Percentiles rank a stretch among this genome's conserved stretches.
These are phyloP conservation scores for Xiphophorus birchmanni DNA, from an alignment of 2,797 vertebrate species.

Conservation along the genomic window DNA sequence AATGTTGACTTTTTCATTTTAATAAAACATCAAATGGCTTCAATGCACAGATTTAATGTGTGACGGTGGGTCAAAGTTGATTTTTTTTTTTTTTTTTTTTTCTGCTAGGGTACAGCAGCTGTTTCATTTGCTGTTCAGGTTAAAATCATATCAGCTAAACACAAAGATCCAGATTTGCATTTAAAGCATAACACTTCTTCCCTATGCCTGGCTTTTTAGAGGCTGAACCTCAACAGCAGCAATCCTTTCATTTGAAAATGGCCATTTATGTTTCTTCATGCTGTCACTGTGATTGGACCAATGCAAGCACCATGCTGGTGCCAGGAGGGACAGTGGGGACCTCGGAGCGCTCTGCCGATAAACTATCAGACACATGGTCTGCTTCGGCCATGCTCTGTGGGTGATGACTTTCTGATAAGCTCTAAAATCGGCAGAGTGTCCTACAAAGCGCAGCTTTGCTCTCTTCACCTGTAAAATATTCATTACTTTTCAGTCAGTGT, in stretches of 20 bases:
- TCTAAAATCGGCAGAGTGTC: slow-evolving; percentile 63
- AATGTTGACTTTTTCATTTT: not conserved
- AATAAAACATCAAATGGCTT: not conserved
- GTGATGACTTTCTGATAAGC: slow-evolving; percentile 75
- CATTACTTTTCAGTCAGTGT: slow-evolving; percentile 74
- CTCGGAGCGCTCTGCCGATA: slow-evolving; percentile 61
- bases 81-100: not conserved
- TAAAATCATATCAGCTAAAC: slow-evolving; percentile 45
- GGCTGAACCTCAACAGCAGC: slow-evolving; percentile 28
- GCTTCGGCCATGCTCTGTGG: slow-evolving; percentile 43
- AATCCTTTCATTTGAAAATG: slow-evolving; percentile 45
- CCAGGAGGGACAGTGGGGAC: slow-evolving; percentile 25
- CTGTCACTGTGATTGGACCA: slow-evolving; percentile 57
- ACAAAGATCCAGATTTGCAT: slow-evolving; percentile 37
- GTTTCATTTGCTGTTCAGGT: slow-evolving; percentile 27
- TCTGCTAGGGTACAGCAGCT: slow-evolving; percentile 16
- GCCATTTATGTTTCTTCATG: slow-evolving; percentile 53
- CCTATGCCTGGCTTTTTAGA: slow-evolving; percentile 31
- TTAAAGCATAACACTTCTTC: slow-evolving; percentile 14
- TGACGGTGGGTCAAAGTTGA: not conserved
- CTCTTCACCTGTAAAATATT: slow-evolving; percentile 78
- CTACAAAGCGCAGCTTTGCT: slow-evolving; percentile 62
- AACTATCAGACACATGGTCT: slow-evolving; percentile 68
- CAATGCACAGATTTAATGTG: not conserved
- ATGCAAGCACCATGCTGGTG: slow-evolving; percentile 48